Base-by-base conservation (phyloP, 2,888 invertebrate genomes). In the Drepana falcataria region DNA sequence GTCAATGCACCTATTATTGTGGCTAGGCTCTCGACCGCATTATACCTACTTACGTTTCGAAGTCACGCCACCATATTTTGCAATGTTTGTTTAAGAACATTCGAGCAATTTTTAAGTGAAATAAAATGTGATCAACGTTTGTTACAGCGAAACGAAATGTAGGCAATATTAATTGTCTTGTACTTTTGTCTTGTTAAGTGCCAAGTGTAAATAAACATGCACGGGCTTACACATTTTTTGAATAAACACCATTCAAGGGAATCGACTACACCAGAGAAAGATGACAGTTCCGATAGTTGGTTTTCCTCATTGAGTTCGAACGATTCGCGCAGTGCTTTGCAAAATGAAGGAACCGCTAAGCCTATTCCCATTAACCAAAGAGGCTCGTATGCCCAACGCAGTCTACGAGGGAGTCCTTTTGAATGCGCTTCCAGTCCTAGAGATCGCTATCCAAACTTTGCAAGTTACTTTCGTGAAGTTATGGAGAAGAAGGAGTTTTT, bases 241-340 rank as follows among this genome's bases (percentile, higher is more conserved):
- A 82, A 81, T 58, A 88, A 86, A 67, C 79, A 83, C 52, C 71
- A 77, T 51, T 79, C 81, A 34, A 72, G 85, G 48, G 86, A 87
- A 64, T 59, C 85, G 56, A 75, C 84, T 58, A 75, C 85, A 2
- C 69, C 86, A 47, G 83, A 85, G 7, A 83, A 79, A 61, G 91
- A 92, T 55, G 78, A 91, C 34, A 91, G 90, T 58, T 63, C 83
- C 1, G 91, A 92, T 9, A 88, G 88, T 70, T 91, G 92, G 89
- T 83, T 84, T 58, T 87, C 90, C 3, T 71, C 83, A 4, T 55
- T 75, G 37, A 84, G 79, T 56, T 75, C 84, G 0, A 61, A 66
- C 34, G 81, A 83, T 44, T 77, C 85, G 2, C 75, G 73, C 4
- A 61, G 64, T 51, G 60, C 69, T 2, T 52, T 68, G 6, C 65